A percentile compares a stretch with the other conserved stretches of the same genome.
Conservation (phyloP, 2,797 vertebrate genomes). For the Diceros bicornis region DNA sequence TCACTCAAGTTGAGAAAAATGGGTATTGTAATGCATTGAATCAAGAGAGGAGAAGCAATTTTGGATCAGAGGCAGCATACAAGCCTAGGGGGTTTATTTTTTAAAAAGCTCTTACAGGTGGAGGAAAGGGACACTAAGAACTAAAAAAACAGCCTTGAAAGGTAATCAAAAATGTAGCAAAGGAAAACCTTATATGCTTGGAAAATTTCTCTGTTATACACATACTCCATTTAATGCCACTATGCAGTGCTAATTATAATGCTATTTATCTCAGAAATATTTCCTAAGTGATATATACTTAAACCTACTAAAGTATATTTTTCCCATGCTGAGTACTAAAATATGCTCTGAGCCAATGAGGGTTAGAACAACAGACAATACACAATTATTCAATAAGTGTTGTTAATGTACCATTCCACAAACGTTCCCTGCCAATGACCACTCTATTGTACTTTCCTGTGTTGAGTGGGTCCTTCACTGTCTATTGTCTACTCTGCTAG, state of each 20-base stretch:
- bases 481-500: neutral
- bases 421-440: slow-evolving; percentile 31
- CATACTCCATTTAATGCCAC: slow-evolving; percentile 64
- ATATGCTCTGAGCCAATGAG: slow-evolving; percentile 61
- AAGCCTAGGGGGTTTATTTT: neutral
- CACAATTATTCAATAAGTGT: slow-evolving; percentile 36
- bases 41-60: slow-evolving; percentile 62
- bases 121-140: slow-evolving; percentile 57
- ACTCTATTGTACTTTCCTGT: slow-evolving; percentile 53
- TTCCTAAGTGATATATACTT: slow-evolving; percentile 63
- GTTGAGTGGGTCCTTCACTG: slow-evolving; percentile 47
- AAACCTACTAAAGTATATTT: slow-evolving; percentile 49
- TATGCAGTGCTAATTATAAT: slow-evolving; percentile 61
- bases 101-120: slow-evolving; percentile 26
- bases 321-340: slow-evolving; percentile 46
- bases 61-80: slow-evolving; percentile 37
- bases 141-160: slow-evolving; percentile 54
- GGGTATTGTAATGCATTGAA: slow-evolving; percentile 45
- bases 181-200: slow-evolving; percentile 46
- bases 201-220: slow-evolving; percentile 63
- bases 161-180: slow-evolving; percentile 65
- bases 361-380: slow-evolving; percentile 63
- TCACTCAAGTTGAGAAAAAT: slow-evolving; percentile 41
- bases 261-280: slow-evolving; percentile 70
- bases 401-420: neutral